These are phyloP conservation scores for Diachasmimorpha longicaudata DNA, from an alignment of 1,140 invertebrate genomes.

Conservation along the genomic window DNA sequence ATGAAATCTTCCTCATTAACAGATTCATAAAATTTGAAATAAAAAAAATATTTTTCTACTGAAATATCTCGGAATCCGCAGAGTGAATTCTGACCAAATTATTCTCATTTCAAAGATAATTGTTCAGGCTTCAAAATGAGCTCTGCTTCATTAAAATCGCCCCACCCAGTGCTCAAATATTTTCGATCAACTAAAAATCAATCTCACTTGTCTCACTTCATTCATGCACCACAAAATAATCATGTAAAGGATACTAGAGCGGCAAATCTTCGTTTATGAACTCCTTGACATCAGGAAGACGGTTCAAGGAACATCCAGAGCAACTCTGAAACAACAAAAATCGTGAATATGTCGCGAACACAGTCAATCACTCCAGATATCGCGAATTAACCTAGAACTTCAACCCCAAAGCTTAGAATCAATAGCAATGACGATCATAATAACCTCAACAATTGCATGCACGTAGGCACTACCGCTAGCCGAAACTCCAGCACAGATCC, in stretches of 20 bases:
- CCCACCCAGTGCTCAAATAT: too few relatives aligned
- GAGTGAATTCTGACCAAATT: not conserved
- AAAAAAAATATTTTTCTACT: not conserved
- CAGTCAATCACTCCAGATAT: too few relatives aligned
- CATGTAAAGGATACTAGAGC: slow-evolving; percentile 68
- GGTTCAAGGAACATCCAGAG: slow-evolving; percentile 76
- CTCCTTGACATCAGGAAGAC: slow-evolving; percentile 74
- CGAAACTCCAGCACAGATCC: not conserved
- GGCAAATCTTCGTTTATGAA: slow-evolving; percentile 79
- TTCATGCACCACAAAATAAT: not conserved
- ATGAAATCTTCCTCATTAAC: not conserved
- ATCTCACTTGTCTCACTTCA: too few relatives aligned
- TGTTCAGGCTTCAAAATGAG: too few relatives aligned
- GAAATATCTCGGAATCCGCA: not conserved
- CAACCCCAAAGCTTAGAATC: too few relatives aligned
- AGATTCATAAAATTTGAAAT: slow-evolving; percentile 1
- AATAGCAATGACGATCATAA: not conserved
- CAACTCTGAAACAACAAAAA: slow-evolving; percentile 68
- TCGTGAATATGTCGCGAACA: not conserved
- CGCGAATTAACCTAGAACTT: not conserved
- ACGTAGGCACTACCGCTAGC: slow-evolving; percentile 16
- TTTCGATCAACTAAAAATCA: too few relatives aligned
- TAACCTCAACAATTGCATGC: slow-evolving; percentile 33
- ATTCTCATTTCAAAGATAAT: too few relatives aligned
- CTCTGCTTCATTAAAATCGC: too few relatives aligned